phyloP scores from a whole-genome alignment of 2,113 vertebrate species.

The Tupaia tana region DNA sequence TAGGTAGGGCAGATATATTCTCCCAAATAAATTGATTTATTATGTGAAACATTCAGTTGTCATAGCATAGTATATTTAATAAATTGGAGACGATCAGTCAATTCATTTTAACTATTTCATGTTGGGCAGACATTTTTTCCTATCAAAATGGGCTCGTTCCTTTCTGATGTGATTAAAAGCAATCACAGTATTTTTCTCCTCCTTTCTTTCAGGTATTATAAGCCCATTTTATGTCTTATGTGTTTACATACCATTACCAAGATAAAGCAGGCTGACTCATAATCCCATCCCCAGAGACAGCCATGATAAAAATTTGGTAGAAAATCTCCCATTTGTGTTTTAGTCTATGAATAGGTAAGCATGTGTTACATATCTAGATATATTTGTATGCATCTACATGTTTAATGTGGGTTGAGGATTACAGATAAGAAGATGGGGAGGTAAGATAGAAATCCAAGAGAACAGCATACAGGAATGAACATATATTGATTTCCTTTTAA shows the following conservation, averaged over 20 bases:
- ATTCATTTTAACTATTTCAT: not conserved
- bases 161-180: slow-evolving; percentile 30
- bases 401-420: not conserved
- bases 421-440: not conserved
- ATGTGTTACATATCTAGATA: not conserved
- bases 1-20: too few species aligned
- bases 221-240: not conserved
- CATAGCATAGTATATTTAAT: not conserved
- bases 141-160: not conserved
- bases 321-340: not conserved
- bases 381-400: not conserved
- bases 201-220: not conserved
- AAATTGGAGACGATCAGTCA: not conserved
- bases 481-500: slow-evolving; percentile 33
- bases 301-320: not conserved
- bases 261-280: not conserved
- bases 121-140: not conserved
- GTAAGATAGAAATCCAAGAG: not conserved
- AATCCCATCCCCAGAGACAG: not conserved
- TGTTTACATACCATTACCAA: not conserved
- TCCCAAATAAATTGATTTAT: not conserved
- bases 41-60: not conserved
- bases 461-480: not conserved
- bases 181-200: not conserved
- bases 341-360: not conserved